These are phyloP conservation scores for Epinephelus moara DNA, from an alignment of 2,113 vertebrate species.

Conservation along the genomic window DNA sequence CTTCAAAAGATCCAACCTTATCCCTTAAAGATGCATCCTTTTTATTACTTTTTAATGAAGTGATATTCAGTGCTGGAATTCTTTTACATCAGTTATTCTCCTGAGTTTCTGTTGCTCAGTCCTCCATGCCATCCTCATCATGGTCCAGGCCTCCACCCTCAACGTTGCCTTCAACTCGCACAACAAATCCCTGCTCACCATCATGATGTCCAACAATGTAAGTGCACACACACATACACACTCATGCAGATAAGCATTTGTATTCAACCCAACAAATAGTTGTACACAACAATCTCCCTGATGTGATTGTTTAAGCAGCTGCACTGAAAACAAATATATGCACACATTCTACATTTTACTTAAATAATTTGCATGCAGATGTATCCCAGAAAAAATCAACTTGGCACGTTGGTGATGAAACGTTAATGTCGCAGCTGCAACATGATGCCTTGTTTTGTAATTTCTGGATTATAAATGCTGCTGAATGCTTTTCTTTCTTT, in stretches of 20 bases:
- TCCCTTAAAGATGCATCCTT: not conserved
- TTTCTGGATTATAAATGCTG: constrained; percentile 16
- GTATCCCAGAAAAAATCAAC: not conserved
- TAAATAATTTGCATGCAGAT: constrained; percentile 28
- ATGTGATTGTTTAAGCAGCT: constrained; percentile 2
- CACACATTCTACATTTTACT: not conserved
- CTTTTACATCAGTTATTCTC: constrained; percentile 73
- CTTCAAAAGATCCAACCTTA: too few relatives aligned
- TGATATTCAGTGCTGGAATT: not conserved
- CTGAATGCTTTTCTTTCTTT: constrained; percentile 12
- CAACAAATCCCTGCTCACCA: constrained; percentile 98
- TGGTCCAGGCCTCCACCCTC: constrained; percentile 98
- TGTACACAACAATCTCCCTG: not conserved
- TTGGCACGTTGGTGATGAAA: constrained; percentile 26
- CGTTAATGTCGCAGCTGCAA: constrained; percentile 19
- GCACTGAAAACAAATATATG: constrained; percentile 11
- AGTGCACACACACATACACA: constrained; percentile 72
- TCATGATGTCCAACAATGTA: constrained; percentile 99
- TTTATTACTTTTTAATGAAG: not conserved
- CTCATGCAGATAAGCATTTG: too few relatives aligned
- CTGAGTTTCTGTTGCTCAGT: constrained; percentile 88
- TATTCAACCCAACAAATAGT: not conserved
- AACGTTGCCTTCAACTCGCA: constrained; percentile 99
- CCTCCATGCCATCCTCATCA: constrained; percentile 96
- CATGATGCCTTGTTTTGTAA: not conserved